These are phyloP conservation scores for Melanostoma scalare DNA, from an alignment of 2,888 invertebrate species.

Conservation along the genomic window DNA sequence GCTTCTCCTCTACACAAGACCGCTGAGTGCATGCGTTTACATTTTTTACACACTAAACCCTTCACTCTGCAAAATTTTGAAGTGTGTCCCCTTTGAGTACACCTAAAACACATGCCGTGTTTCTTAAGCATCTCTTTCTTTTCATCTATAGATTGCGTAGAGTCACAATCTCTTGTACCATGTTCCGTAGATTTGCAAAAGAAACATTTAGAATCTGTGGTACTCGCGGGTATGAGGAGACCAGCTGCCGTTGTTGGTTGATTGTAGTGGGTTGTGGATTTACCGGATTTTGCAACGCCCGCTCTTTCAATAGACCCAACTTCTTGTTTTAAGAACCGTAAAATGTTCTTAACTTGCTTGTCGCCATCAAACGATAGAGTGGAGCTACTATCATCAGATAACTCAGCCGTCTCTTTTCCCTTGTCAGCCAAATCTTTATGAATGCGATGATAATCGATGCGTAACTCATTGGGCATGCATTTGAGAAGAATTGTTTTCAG, in stretches of 20 bases:
- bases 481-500: constrained; percentile 22
- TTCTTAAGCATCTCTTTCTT: background rate
- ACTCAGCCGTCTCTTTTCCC: constrained; percentile 2
- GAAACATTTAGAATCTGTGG: background rate
- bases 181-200: constrained; percentile 23
- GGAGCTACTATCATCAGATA: background rate
- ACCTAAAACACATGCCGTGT: constrained; percentile 12
- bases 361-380: constrained; percentile 15
- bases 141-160: background rate
- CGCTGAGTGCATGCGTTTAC: constrained; percentile 13
- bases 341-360: constrained; percentile 15
- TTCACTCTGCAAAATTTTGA: constrained; percentile 13
- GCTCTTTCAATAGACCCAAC: constrained; percentile 16
- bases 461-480: constrained; percentile 27
- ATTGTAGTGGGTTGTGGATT: background rate
- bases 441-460: constrained; percentile 15
- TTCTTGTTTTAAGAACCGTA: constrained; percentile 2
- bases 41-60: constrained; percentile 14
- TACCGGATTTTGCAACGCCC: background rate
- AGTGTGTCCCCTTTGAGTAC: constrained; percentile 18
- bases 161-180: constrained; percentile 6
- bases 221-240: background rate
- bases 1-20: background rate
- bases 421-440: background rate
- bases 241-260: constrained; percentile 13